phyloP scores from a whole-genome alignment of 2,888 invertebrate species.

The Agrochola litura region DNA sequence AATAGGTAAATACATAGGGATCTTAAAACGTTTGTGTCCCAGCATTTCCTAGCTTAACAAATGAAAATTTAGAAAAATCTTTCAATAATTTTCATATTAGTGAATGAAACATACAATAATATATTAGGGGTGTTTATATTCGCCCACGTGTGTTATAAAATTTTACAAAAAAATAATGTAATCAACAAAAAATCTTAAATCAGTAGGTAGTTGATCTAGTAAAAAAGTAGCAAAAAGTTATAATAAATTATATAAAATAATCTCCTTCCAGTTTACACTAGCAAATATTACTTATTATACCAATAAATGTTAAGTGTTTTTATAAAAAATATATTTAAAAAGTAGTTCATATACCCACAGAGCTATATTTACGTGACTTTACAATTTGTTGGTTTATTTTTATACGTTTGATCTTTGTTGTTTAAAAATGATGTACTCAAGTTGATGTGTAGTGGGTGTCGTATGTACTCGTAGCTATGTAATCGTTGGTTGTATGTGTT shows the following conservation, averaged over 20 bases:
- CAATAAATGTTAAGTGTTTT: slow-evolving; percentile 83
- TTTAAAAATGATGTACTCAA: slow-evolving; percentile 50
- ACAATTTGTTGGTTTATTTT: slow-evolving; percentile 60
- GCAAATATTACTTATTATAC: slow-evolving; percentile 8
- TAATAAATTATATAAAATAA: slow-evolving; percentile 30
- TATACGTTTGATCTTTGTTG: slow-evolving; percentile 60
- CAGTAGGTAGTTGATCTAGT: slow-evolving; percentile 39
- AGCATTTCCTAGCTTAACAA: slow-evolving; percentile 8
- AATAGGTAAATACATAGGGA: background rate
- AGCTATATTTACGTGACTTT: slow-evolving; percentile 60
- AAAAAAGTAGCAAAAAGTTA: slow-evolving; percentile 4
- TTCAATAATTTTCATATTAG: slow-evolving; percentile 16
- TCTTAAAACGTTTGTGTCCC: background rate
- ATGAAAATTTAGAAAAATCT: slow-evolving; percentile 1
- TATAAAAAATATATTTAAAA: slow-evolving; percentile 80
- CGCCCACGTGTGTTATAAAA: slow-evolving; percentile 3
- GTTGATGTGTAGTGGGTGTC: slow-evolving; percentile 63
- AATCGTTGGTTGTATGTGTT: slow-evolving; percentile 66
- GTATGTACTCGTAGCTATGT: slow-evolving; percentile 59
- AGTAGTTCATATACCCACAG: slow-evolving; percentile 87
- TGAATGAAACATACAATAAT: background rate
- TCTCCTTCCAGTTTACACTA: slow-evolving; percentile 35
- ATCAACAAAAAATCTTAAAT: slow-evolving; percentile 13
- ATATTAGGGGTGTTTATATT: slow-evolving; percentile 21
- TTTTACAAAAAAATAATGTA: slow-evolving; percentile 8